Base-by-base conservation (phyloP, 2,797 vertebrate genomes). In the Poeciliopsis gracilis region DNA sequence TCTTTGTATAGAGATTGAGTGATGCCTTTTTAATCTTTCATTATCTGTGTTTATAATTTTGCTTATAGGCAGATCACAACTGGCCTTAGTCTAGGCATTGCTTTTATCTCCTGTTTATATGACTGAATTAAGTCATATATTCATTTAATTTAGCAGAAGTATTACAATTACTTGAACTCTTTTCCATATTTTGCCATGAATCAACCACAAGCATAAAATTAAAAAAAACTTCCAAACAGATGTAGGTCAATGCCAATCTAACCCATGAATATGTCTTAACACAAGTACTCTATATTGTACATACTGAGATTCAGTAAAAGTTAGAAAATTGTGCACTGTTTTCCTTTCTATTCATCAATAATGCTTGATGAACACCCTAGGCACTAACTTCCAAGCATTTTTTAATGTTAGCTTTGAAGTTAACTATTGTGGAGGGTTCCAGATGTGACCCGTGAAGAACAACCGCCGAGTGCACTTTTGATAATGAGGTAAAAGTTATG, bases 381-480 rank as follows among this genome's bases (percentile, higher is more conserved):
- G 67, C 38, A 76, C 81, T 84, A 16, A 84, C 73, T 82, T 83
- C 59, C 36, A 41, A 83, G 81, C 76, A 66, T 75, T 73, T 80
- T 84, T 77, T 88, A 76, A 51, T 30, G n/a, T 76, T 82, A 41
- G 83, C 91, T 93, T 91, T 93, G 89, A 94, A 92, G 92, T 94
- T 93, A 94, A 80, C 80, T 88, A 43, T 87, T 87, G 67, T 41
- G 77, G 87, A 81, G 72, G 81, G 63, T 84, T 87, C 93, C 94
- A 95, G 94, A 95, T 95, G 94, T 95, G 93, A 91, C 89, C 89
- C 84, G 77, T 80, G 86, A 84, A 82, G 80, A 90, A 86, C 67
- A 1, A 81, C 91, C 84, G 88, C 83, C 49, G 75, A 86, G 87
- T 41, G 12, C 91, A 94, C 92, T 88, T 93, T 91, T 95, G 83